phyloP scores from a whole-genome alignment of 2,113 vertebrate genomes.

The Mobula hypostoma region DNA sequence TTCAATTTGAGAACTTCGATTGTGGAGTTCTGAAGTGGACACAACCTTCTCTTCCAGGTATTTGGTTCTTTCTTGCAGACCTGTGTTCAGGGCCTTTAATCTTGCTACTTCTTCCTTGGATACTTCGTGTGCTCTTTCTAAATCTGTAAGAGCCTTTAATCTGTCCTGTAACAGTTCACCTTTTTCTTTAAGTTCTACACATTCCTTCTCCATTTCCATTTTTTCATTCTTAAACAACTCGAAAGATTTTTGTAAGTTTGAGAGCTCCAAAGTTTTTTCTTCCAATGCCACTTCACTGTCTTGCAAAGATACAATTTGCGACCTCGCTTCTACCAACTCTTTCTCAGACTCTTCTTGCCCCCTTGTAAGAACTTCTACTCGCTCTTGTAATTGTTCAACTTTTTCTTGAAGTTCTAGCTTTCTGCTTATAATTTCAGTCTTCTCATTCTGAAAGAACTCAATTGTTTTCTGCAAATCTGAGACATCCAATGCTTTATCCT shows the following conservation, averaged over 20 bases:
- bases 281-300: constrained; percentile 50
- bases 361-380: constrained; percentile 42
- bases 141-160: constrained; percentile 39
- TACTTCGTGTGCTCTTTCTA: background rate
- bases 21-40: constrained; percentile 43
- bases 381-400: constrained; percentile 46
- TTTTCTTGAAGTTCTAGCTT: constrained; percentile 58
- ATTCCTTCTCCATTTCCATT: constrained; percentile 46
- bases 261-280: constrained; percentile 40
- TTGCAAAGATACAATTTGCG: constrained; percentile 46
- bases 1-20: constrained; percentile 44
- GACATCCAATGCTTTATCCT: constrained; percentile 4
- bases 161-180: constrained; percentile 48
- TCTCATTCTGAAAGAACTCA: constrained; percentile 44
- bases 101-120: rapidly evolving
- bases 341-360: constrained; percentile 46
- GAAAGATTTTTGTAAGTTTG: constrained; percentile 41
- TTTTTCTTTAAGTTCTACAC: constrained; percentile 44
- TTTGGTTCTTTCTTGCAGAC: constrained; percentile 44
- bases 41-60: constrained; percentile 47
- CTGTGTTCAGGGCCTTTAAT: constrained; percentile 39
- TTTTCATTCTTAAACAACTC: constrained; percentile 52
- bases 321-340: constrained; percentile 54
- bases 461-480: constrained; percentile 34
- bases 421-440: constrained; percentile 51